Percentiles rank a stretch among this genome's conserved stretches.
These are phyloP conservation scores for Dipodomys spectabilis DNA, from an alignment of 2,113 vertebrate genomes.

Conservation along the genomic window DNA sequence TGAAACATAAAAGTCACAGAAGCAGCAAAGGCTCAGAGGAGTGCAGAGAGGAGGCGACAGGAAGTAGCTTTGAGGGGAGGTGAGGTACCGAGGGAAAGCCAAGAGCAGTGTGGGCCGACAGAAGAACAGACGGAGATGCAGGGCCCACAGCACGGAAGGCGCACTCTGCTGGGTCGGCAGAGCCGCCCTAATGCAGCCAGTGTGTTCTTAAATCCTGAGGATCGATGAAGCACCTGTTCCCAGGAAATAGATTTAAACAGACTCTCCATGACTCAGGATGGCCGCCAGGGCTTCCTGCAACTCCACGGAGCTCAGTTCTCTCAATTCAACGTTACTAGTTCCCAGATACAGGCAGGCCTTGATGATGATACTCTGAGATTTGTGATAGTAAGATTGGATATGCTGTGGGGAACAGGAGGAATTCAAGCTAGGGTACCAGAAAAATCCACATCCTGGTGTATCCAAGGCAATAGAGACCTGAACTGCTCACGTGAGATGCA, in stretches of 20 bases:
- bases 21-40: neutral
- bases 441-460: neutral
- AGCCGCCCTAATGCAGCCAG: neutral
- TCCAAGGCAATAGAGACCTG: neutral
- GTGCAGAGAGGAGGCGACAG: fast-evolving
- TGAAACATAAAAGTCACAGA: fast-evolving
- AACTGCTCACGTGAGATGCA: neutral
- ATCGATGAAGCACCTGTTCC: neutral
- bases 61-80: neutral
- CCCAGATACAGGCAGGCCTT: neutral
- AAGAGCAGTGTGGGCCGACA: fast-evolving
- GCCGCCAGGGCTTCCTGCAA: fast-evolving
- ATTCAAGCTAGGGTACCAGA: neutral
- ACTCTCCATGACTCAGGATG: too few species aligned
- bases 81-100: neutral
- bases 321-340: fast-evolving
- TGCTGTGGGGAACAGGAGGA: neutral
- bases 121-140: neutral
- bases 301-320: too few species aligned
- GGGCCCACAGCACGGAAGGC: fast-evolving
- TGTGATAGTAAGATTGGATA: neutral
- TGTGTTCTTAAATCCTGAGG: neutral
- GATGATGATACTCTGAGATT: fast-evolving
- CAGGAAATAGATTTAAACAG: neutral
- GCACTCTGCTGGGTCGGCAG: fast-evolving